These are phyloP conservation scores for Aricia artaxerxes DNA, from an alignment of 2,888 invertebrate genomes.

Conservation along the genomic window DNA sequence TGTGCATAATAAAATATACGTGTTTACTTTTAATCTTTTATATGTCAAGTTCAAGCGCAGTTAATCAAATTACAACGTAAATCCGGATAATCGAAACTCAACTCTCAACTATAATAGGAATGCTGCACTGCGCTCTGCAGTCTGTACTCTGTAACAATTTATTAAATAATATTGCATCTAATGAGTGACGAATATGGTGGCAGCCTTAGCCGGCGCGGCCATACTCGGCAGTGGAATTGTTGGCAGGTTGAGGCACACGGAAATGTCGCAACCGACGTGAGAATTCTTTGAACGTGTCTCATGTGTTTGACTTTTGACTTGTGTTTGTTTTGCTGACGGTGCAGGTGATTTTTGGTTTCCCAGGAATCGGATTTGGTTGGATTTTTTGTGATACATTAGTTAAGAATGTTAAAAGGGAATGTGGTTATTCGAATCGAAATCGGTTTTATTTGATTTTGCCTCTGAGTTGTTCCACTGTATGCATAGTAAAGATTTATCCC, in stretches of 20 bases:
- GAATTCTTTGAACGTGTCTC: conserved; percentile 21
- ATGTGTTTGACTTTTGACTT: neutral
- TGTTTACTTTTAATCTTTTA: too few relatives aligned
- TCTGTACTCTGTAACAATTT: neutral
- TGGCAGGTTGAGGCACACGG: conserved; percentile 8
- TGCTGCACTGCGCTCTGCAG: neutral
- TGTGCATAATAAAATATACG: too few relatives aligned
- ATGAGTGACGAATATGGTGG: conserved; percentile 18
- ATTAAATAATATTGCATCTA: conserved; percentile 18
- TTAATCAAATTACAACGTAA: too few relatives aligned
- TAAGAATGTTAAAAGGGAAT: neutral
- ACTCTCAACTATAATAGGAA: neutral
- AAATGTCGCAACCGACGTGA: conserved; percentile 21
- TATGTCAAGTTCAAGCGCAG: too few relatives aligned
- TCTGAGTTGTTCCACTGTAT: too few relatives aligned
- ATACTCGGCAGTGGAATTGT: conserved; percentile 11
- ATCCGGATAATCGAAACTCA: neutral
- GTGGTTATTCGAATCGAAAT: too few relatives aligned
- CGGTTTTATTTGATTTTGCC: too few relatives aligned
- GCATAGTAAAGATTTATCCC: too few relatives aligned
- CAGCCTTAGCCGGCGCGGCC: neutral
- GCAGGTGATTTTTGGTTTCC: neutral
- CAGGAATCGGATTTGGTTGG: neutral
- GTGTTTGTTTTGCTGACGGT: conserved; percentile 19
- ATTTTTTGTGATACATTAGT: neutral